These are phyloP conservation scores for Luehdorfia chinensis DNA, from an alignment of 1,140 invertebrate species.

Conservation along the genomic window DNA sequence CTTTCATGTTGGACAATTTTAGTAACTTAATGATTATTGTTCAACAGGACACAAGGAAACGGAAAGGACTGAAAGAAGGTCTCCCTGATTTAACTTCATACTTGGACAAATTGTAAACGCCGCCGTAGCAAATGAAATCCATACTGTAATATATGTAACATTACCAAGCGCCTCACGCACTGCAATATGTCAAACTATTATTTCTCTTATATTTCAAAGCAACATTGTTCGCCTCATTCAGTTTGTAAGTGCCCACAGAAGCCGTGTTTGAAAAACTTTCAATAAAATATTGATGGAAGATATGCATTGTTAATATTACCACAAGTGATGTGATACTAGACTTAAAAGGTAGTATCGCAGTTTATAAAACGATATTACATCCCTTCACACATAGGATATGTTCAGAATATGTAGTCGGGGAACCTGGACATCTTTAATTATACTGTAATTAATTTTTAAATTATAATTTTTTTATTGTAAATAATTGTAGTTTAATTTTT, in stretches of 20 bases:
- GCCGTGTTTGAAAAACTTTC: conserved; percentile 22
- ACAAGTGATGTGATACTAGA: conserved; percentile 38
- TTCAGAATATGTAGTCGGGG: conserved; percentile 43
- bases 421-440: conserved; percentile 56
- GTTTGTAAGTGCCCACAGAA: conserved; percentile 31
- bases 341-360: conserved; percentile 22
- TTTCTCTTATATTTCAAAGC: conserved; percentile 33
- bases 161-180: conserved; percentile 54
- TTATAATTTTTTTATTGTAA: conserved; percentile 75
- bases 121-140: conserved; percentile 65
- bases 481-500: conserved; percentile 37
- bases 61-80: conserved; percentile 99
- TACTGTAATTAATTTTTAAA: conserved; percentile 77
- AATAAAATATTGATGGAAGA: conserved; percentile 45
- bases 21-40: too few species aligned
- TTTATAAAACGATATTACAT: conserved; percentile 30
- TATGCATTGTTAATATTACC: conserved; percentile 42
- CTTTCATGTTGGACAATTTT: too few species aligned
- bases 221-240: conserved; percentile 29
- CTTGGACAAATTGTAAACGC: conserved; percentile 94
- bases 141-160: conserved; percentile 69
- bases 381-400: conserved; percentile 29
- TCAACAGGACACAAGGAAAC: conserved; percentile 95
- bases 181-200: conserved; percentile 35
- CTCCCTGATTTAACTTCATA: conserved; percentile 95